Percentiles rank a stretch among this genome's conserved stretches.
Evolutionary conservation across 2,113 vertebrate genomes (phyloP).

Genomic region (Carassius gibelio): DNA sequence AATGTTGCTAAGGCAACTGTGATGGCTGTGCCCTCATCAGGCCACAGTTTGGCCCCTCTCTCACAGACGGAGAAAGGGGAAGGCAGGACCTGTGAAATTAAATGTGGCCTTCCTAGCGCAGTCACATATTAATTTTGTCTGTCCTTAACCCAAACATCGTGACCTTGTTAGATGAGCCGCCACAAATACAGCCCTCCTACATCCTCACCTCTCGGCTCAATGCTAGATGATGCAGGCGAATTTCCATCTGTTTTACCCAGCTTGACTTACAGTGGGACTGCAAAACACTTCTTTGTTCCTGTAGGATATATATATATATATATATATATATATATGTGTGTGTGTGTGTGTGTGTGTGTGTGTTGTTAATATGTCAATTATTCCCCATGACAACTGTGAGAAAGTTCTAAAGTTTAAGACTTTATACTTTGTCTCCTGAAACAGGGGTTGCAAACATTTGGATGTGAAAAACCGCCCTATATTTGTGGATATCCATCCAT

Average conservation of each 20-base stretch:
- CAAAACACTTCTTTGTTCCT: background rate
- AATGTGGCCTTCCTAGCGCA: constrained; percentile 41
- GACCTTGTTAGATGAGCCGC: constrained; percentile 43
- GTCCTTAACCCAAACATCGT: constrained; percentile 43
- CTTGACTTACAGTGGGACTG: constrained; percentile 1
- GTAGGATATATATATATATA: background rate
- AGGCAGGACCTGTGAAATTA: constrained; percentile 54
- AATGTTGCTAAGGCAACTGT: constrained; percentile 59
- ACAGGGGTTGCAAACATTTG: no score
- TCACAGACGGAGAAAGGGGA: constrained; percentile 40
- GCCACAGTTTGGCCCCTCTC: constrained; percentile 36
- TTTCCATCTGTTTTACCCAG: constrained; percentile 1
- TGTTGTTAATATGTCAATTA: background rate
- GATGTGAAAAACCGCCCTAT: no score
- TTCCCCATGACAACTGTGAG: background rate
- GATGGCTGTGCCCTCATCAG: constrained; percentile 57
- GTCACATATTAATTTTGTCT: constrained; percentile 48
- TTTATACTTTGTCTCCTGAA: background rate
- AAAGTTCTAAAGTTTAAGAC: no score
- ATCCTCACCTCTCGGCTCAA: constrained; percentile 8
- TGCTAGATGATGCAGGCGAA: constrained; percentile 9
- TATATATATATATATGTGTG: no score
- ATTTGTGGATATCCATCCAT: no score
- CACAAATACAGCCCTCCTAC: constrained; percentile 1
- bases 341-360: no score